phyloP scores from a whole-genome alignment of 2,888 invertebrate species.

The Saturnia japonica region DNA sequence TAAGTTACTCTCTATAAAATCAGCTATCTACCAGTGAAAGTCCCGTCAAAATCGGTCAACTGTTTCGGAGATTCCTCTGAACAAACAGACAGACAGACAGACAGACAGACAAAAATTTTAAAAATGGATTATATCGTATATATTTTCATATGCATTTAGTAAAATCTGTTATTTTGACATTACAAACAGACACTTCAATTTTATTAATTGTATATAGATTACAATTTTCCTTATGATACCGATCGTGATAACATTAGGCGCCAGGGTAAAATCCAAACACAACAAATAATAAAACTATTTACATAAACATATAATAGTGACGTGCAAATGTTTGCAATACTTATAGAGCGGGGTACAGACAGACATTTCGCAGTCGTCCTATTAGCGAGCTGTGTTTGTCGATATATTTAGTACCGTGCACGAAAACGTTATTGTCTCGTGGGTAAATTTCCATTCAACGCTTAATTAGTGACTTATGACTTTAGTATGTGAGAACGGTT shows the following conservation, averaged over 20 bases:
- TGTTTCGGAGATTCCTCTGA: no score
- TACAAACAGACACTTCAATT: no score
- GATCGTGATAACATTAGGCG: constrained; percentile 9
- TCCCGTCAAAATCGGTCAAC: no score
- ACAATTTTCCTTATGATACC: neutral
- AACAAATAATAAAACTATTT: constrained; percentile 7
- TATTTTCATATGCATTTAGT: no score
- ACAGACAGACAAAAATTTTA: no score
- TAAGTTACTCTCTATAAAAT: no score
- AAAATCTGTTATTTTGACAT: no score
- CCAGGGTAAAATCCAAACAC: neutral
- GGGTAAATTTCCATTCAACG: constrained; percentile 59
- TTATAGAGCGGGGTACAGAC: constrained; percentile 48
- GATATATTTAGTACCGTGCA: constrained; percentile 51
- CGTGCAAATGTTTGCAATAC: constrained; percentile 48
- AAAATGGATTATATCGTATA: no score
- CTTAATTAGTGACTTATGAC: constrained; percentile 26
- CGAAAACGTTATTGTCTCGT: constrained; percentile 58
- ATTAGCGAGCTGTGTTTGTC: constrained; percentile 63
- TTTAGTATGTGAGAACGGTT: neutral
- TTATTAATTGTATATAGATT: no score
- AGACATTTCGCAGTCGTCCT: constrained; percentile 50
- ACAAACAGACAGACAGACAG: no score
- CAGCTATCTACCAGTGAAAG: no score
- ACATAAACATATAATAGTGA: constrained; percentile 13